Conservation (phyloP, 2,797 vertebrate species). For the Molossus alvarezi region DNA sequence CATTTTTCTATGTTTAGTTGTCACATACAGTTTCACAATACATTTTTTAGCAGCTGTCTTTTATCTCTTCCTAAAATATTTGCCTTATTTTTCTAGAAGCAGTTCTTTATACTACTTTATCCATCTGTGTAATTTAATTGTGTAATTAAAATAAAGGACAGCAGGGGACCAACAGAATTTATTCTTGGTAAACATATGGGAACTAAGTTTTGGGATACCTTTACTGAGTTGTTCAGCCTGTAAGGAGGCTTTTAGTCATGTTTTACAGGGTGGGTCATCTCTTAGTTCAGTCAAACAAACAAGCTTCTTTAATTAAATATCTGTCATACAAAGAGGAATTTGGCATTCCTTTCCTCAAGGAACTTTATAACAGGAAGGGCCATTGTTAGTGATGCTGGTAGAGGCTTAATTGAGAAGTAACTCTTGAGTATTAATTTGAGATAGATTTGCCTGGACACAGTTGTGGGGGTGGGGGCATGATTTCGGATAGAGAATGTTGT, state of each 20-base stretch:
- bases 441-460: neutral
- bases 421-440: neutral
- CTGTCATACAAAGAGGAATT: neutral
- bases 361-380: neutral
- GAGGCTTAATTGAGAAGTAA: neutral
- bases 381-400: neutral
- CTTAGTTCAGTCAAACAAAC: neutral
- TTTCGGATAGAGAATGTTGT: neutral
- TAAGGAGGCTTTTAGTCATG: neutral
- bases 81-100: slow-evolving; percentile 23
- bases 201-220: neutral
- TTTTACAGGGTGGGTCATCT: neutral
- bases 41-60: neutral
- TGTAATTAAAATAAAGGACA: slow-evolving; percentile 33
- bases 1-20: neutral
- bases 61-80: slow-evolving; percentile 22
- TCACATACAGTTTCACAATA: neutral
- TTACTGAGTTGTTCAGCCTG: neutral
- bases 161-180: neutral
- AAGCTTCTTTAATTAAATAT: neutral
- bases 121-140: slow-evolving; percentile 20
- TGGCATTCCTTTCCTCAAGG: neutral
- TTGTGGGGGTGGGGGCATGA: neutral
- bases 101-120: neutral
- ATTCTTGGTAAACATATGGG: neutral